A percentile compares a stretch with the other conserved stretches of the same genome.
These are phyloP conservation scores for Amaurobius ferox DNA, from an alignment of 2,888 invertebrate species.

Conservation along the genomic window DNA sequence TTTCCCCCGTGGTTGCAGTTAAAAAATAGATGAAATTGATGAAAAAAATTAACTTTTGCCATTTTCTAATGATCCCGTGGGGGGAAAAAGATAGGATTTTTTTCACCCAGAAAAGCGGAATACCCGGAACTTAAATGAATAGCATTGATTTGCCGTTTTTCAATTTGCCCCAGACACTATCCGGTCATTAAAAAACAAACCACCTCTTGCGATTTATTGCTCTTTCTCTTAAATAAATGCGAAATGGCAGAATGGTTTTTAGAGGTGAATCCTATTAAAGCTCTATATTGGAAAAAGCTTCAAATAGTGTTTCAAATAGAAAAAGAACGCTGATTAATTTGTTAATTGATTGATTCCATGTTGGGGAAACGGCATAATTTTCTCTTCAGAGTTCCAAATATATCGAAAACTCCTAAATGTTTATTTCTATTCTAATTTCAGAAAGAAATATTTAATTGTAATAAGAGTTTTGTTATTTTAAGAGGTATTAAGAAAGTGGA, in stretches of 20 bases:
- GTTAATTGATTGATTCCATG: slow-evolving; percentile 52
- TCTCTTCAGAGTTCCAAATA: too few species aligned
- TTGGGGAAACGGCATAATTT: slow-evolving; percentile 59
- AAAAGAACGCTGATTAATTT: slow-evolving; percentile 59
- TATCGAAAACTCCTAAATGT: too few species aligned
- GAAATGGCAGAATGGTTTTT: slow-evolving; percentile 46
- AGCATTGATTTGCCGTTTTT: slow-evolving; percentile 70
- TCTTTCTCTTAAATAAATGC: slow-evolving; percentile 54
- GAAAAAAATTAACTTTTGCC: slow-evolving; percentile 70
- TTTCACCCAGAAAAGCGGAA: slow-evolving; percentile 1
- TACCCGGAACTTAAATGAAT: slow-evolving; percentile 53
- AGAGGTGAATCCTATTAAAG: slow-evolving; percentile 49
- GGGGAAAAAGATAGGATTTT: slow-evolving; percentile 43
- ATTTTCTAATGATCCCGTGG: slow-evolving; percentile 66
- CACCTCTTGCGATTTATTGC: slow-evolving; percentile 55
- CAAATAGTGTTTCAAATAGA: slow-evolving; percentile 55
- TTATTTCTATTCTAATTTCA: too few species aligned
- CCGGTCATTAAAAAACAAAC: slow-evolving; percentile 69
- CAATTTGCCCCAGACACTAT: slow-evolving; percentile 53
- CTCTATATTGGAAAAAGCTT: slow-evolving; percentile 56
- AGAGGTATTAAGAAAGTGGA: too few species aligned
- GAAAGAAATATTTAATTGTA: too few species aligned
- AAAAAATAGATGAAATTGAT: slow-evolving; percentile 66
- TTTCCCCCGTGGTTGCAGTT: background rate
- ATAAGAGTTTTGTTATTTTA: too few species aligned